A percentile compares a stretch with the other conserved stretches of the same genome.
Evolutionary conservation across 2,113 vertebrate genomes (phyloP).

Genomic region (Saccopteryx leptura): DNA sequence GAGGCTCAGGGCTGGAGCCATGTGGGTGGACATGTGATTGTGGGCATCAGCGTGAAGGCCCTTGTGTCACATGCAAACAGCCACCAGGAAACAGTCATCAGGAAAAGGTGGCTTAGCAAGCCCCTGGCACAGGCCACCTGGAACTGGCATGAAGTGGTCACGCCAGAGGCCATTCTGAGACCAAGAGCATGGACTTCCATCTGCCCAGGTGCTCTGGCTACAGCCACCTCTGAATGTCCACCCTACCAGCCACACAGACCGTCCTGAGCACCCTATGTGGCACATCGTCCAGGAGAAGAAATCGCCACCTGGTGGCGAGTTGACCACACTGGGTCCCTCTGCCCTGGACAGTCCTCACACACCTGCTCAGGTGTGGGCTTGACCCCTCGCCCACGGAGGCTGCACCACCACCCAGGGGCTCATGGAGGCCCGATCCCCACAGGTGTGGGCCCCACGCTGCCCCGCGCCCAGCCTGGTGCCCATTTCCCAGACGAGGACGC

Average conservation of each 20-base stretch:
- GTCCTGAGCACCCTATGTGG: accelerated
- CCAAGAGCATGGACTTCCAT: neutral
- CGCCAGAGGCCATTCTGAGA: neutral
- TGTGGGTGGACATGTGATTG: accelerated
- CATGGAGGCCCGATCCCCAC: accelerated
- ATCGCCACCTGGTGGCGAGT: neutral
- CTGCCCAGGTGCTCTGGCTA: neutral
- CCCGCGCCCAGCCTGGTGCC: accelerated
- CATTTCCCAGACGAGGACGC: neutral
- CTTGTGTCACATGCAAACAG: neutral
- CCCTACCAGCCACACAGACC: neutral
- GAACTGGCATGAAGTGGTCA: neutral
- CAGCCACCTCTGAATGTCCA: neutral
- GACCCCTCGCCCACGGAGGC: neutral
- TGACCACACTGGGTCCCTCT: accelerated
- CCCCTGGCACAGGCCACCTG: neutral
- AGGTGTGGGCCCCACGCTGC: neutral
- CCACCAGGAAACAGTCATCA: neutral
- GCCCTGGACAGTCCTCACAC: accelerated
- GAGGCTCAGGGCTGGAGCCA: neutral
- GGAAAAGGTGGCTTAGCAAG: neutral
- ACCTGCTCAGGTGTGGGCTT: neutral
- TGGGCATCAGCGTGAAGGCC: neutral
- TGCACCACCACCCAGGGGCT: neutral
- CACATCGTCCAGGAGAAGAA: neutral